Base-by-base conservation (phyloP, 37 sponge, comb jelly and placozoan genomes). In the Geodia barretti region DNA sequence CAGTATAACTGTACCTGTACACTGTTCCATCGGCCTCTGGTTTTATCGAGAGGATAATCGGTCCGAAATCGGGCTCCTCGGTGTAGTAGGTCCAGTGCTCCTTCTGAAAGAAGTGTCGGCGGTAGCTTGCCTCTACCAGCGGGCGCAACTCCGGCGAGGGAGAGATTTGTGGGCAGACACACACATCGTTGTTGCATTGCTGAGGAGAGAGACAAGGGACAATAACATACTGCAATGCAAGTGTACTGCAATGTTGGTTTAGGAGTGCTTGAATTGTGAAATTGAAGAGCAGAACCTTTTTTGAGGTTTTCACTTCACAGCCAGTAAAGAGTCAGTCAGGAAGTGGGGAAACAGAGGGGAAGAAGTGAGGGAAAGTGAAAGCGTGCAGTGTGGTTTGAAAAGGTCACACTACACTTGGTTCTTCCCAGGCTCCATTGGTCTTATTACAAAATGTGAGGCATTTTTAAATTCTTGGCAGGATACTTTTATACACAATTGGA, bases 81-180 rank as follows among this genome's bases (percentile, higher is more conserved):
- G 85, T 83, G 62, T 87, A 93, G 38, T 80, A 97, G 76, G 93
- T 97, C 89, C 86, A 87, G 65, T 97, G 97, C 4, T 94, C 86
- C 41, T 77, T 32, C 23, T 84, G 84, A 41, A 72, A 73, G 74
- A 92, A 97, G 62, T 91, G 81, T 26, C 47, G 70, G 31, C 88
- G 38, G 71, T 94, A 97, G 20, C 82, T 66, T 39, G 85, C 76
- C 59, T 90, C 90, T 5, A 77, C 90, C 77, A 90, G 42, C 24
- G 76, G 81, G 2, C 84, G 43, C 33, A 88, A 74, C 1, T 79
- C 79, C n/a, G 72, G 28, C 35, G 36, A 35, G 5, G 64, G 72
- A 29, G 38, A 14, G 30, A 79, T 71, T 11, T 70, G 69, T 5
- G 78, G 43, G 41, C 89, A 88, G n/a, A 78, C 60, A 78, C 89